phyloP scores from a whole-genome alignment of 2,888 invertebrate species.

The Melanophora roralis region DNA sequence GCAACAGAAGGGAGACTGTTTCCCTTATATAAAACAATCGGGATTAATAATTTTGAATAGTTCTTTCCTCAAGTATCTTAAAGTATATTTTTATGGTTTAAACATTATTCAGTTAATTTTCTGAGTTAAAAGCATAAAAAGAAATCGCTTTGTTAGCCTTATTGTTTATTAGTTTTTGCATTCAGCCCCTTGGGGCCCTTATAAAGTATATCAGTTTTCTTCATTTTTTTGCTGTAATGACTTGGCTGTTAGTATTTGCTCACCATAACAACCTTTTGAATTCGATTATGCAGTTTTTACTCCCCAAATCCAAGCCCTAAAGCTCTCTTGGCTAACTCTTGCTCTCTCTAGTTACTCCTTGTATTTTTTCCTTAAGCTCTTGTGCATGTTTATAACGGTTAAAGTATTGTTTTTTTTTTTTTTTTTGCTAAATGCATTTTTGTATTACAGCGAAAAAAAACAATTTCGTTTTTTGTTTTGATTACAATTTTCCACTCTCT shows the following conservation, averaged over 20 bases:
- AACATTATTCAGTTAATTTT: no score
- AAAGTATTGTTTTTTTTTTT: conserved; percentile 25
- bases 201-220: neutral
- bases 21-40: no score
- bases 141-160: conserved; percentile 19
- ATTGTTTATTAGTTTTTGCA: conserved; percentile 14
- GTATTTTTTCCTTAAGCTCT: neutral
- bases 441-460: neutral
- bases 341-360: neutral
- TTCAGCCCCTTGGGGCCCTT: conserved; percentile 21
- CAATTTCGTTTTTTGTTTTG: conserved; percentile 59
- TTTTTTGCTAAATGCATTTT: conserved; percentile 11
- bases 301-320: conserved; percentile 65
- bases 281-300: conserved; percentile 37
- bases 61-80: no score
- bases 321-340: conserved; percentile 48
- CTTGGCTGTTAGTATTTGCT: conserved; percentile 13
- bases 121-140: no score
- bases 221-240: neutral
- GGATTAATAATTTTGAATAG: no score
- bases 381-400: conserved; percentile 38
- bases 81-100: no score
- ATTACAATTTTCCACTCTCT: conserved; percentile 59
- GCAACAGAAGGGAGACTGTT: no score
- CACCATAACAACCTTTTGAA: conserved; percentile 49